Percentiles rank a stretch among this genome's conserved stretches.
These are phyloP conservation scores for Micromussa lordhowensis DNA, from an alignment of 92 coral and sea anemone genomes.

Conservation along the genomic window DNA sequence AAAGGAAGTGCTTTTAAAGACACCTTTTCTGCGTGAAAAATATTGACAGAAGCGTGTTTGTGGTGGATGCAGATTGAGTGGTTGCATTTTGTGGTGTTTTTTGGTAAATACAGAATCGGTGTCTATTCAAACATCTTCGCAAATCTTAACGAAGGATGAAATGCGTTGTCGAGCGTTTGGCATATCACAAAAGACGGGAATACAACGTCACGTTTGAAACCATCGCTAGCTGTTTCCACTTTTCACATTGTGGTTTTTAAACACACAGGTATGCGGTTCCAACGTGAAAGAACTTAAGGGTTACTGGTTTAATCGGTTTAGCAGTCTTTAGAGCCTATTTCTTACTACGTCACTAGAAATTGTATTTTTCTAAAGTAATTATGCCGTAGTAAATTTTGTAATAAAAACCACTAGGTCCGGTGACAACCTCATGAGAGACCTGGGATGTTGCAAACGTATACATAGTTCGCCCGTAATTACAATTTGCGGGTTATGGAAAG, in stretches of 20 bases:
- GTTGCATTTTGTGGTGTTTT: background rate
- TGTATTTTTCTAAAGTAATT: background rate
- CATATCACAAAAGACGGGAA: background rate
- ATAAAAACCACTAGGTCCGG: background rate
- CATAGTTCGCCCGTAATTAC: conserved; percentile 7
- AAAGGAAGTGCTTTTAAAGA: background rate
- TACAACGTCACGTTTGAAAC: background rate
- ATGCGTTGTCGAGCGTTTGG: background rate
- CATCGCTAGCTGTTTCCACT: background rate
- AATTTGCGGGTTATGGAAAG: background rate
- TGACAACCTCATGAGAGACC: background rate
- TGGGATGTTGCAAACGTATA: background rate
- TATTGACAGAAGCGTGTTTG: background rate
- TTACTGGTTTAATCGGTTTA: conserved; percentile 15
- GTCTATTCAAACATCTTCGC: background rate
- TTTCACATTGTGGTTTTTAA: conserved; percentile 10
- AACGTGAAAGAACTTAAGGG: background rate
- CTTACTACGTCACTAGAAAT: background rate
- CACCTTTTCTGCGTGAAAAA: background rate
- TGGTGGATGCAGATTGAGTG: background rate
- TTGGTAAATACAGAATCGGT: background rate
- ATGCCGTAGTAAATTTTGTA: background rate
- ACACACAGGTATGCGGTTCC: conserved; percentile 2
- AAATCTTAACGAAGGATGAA: background rate
- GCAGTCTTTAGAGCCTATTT: background rate